Conservation (phyloP, 2,797 vertebrate genomes). For the Gila robusta region DNA sequence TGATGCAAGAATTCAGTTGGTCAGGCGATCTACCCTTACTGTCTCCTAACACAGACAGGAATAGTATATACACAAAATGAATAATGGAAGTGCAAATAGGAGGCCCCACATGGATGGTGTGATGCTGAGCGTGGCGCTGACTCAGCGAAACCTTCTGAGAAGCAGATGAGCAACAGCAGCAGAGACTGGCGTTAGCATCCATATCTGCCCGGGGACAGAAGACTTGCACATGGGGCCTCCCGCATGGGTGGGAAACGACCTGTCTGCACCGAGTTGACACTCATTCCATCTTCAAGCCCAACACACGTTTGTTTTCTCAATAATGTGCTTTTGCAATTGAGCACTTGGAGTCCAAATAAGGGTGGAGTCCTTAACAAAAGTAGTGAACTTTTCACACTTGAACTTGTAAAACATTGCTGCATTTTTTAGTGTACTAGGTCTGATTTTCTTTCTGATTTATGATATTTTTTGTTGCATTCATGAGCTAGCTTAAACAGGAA, state of each 20-base stretch:
- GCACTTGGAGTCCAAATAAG: conserved; percentile 39
- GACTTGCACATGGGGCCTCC: conserved; percentile 73
- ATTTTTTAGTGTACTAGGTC: not conserved
- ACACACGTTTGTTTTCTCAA: conserved; percentile 18
- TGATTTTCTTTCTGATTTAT: not conserved
- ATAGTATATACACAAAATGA: conserved; percentile 19
- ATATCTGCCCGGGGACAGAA: conserved; percentile 78
- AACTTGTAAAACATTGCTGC: too few species aligned
- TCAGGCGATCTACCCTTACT: not conserved
- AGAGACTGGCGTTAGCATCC: conserved; percentile 75
- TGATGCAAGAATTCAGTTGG: not conserved
- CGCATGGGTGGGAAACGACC: conserved; percentile 80
- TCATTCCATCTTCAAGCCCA: conserved; percentile 71
- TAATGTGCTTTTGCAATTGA: conserved; percentile 45
- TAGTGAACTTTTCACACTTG: not conserved
- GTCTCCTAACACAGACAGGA: conserved; percentile 22
- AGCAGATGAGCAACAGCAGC: conserved; percentile 78
- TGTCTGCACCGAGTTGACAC: conserved; percentile 76
- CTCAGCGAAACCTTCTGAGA: conserved; percentile 77
- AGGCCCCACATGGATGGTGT: conserved; percentile 13
- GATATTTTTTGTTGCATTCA: not conserved
- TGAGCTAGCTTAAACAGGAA: not conserved
- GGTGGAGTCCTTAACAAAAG: conserved; percentile 13
- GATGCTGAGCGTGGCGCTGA: conserved; percentile 72
- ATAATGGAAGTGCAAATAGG: conserved; percentile 26